Evolutionary conservation across 2,888 invertebrate species (phyloP), one percentile per base, ranked within the genome.

Genomic region (Macaria liturata): DNA sequence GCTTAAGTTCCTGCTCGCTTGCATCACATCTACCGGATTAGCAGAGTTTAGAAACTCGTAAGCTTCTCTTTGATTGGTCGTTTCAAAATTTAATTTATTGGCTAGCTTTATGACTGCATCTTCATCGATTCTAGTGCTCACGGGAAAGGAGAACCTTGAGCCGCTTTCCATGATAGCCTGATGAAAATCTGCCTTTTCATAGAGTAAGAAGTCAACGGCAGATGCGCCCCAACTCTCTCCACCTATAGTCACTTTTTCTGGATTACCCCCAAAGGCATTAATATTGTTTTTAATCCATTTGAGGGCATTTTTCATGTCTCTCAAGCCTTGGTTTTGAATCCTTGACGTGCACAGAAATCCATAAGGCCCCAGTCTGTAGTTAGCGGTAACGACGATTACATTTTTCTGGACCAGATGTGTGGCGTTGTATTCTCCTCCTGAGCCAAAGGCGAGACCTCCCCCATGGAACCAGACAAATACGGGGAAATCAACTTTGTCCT

Each of bases 391-490:
- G 0, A 87, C 71, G 3, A 87, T 76, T 4, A 87, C 68, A 30
- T 74, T 71, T 9, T 83, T 75, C 65, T 72, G 65, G 47, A 73
- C 70, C 51, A 84, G 72, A 70, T 78, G 78, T 64, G 72, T 76
- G 9, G 81, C 78, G 3, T 76, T 81, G 40, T 78, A 81, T 57
- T 78, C 70, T 0, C 75, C 76, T 3, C 76, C 80, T 8, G 72
- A 79, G 0, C 88, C 88, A 0, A 70, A 61, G 0, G 67, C 51
- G 30, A 86, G 85, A 0, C 79, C 81, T 4, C 88, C 89, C 20
- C 89, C 88, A 31, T 85, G 71, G 57, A 88, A 83, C 83, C 84
- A 88, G 2, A 88, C 81, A 3, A 86, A 65, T 3, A 88, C 76
- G 30, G 89, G 83, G 0, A 82, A 57, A 8, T 42, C 53, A 65